Conservation (phyloP, 2,797 vertebrate genomes). For the Erethizon dorsatum region DNA sequence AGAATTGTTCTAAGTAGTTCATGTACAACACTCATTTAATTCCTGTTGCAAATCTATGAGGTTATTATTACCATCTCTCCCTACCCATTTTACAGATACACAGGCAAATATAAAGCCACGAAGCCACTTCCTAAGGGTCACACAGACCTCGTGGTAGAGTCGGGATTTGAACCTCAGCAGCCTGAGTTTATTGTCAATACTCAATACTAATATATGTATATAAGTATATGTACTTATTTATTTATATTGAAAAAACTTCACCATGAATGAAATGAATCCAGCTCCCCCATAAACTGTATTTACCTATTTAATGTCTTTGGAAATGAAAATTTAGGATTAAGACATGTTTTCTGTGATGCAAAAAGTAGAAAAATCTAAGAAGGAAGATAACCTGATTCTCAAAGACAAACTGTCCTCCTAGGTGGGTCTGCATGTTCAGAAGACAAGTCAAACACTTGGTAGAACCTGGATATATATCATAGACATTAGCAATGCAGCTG, state of each 20-base stretch:
- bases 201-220: background rate
- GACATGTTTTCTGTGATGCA: background rate
- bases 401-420: background rate
- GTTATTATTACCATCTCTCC: background rate
- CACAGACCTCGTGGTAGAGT: background rate
- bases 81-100: background rate
- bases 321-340: constrained; percentile 2
- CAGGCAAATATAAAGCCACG: background rate
- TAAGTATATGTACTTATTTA: background rate
- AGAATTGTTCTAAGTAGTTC: background rate
- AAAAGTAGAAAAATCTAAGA: background rate
- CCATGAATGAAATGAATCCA: background rate
- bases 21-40: background rate
- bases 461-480: background rate
- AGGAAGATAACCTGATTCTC: background rate
- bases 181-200: background rate
- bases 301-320: background rate
- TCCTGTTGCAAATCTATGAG: background rate
- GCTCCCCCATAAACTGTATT: background rate
- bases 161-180: background rate
- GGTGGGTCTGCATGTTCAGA: fast-evolving
- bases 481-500: background rate
- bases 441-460: background rate
- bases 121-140: background rate
- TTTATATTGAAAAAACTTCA: background rate